Conservation (phyloP, 2,797 vertebrate genomes). For the Anguilla megastoma region DNA sequence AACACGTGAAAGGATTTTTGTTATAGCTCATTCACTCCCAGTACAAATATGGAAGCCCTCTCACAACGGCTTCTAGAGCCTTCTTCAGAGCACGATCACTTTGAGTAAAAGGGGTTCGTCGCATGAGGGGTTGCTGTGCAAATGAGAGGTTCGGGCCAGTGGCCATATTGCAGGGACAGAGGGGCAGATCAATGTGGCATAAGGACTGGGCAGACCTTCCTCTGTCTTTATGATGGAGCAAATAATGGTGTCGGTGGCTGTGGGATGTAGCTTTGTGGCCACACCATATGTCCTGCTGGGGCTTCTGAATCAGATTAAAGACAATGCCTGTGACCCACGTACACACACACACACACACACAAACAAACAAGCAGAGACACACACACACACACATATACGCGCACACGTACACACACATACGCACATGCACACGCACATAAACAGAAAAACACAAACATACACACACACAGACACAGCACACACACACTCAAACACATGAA, state of each 20-base stretch:
- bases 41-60: neutral
- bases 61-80: neutral
- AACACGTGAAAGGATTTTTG: neutral
- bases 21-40: neutral
- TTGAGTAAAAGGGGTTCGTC: neutral
- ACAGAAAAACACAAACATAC: no score
- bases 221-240: neutral
- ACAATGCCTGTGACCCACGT: neutral
- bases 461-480: no score
- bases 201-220: neutral
- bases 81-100: neutral
- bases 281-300: conserved; percentile 24
- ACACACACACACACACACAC: neutral
- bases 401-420: no score
- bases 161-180: neutral
- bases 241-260: neutral
- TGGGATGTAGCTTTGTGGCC: neutral
- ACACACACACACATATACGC: neutral
- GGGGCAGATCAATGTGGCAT: neutral
- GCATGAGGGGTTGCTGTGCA: neutral
- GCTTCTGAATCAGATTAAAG: neutral
- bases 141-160: neutral
- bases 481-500: no score
- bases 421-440: no score
- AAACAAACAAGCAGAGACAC: neutral